These are phyloP conservation scores for Harpalus rubripes DNA, from an alignment of 2,888 invertebrate species.

Conservation along the genomic window DNA sequence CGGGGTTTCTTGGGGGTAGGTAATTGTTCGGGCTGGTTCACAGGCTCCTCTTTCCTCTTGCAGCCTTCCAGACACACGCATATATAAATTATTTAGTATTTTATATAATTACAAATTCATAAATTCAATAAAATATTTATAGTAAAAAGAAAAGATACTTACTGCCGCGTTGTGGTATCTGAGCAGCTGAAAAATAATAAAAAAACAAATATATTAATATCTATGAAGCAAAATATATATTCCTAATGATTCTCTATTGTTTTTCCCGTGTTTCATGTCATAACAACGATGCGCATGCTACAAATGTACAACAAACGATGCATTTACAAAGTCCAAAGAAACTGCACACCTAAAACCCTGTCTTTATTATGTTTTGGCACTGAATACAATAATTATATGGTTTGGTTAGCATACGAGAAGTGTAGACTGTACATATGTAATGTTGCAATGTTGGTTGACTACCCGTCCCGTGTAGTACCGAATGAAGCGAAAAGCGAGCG, in stretches of 20 bases:
- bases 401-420: not conserved
- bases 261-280: conserved; percentile 36
- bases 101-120: conserved; percentile 23
- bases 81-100: not conserved
- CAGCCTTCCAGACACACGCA: conserved; percentile 83
- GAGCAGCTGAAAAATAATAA: conserved; percentile 88
- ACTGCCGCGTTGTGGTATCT: conserved; percentile 94
- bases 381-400: too few species aligned
- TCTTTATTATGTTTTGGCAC: conserved; percentile 12
- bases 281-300: conserved; percentile 51
- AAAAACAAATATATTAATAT: conserved; percentile 35
- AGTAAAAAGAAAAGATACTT: conserved; percentile 79
- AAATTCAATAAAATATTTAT: conserved; percentile 29
- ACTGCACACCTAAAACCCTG: conserved; percentile 43
- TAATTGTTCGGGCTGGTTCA: conserved; percentile 87
- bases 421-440: conserved; percentile 11
- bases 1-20: conserved; percentile 99
- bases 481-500: conserved; percentile 44
- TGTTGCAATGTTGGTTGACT: conserved; percentile 9
- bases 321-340: conserved; percentile 34
- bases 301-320: conserved; percentile 54
- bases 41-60: conserved; percentile 96
- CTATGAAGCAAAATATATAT: conserved; percentile 7
- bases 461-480: conserved; percentile 11
- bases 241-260: conserved; percentile 29